A percentile compares a stretch with the other conserved stretches of the same genome.
Evolutionary conservation across 2,113 vertebrate genomes (phyloP).

Genomic region (Laterallus jamaicensis): DNA sequence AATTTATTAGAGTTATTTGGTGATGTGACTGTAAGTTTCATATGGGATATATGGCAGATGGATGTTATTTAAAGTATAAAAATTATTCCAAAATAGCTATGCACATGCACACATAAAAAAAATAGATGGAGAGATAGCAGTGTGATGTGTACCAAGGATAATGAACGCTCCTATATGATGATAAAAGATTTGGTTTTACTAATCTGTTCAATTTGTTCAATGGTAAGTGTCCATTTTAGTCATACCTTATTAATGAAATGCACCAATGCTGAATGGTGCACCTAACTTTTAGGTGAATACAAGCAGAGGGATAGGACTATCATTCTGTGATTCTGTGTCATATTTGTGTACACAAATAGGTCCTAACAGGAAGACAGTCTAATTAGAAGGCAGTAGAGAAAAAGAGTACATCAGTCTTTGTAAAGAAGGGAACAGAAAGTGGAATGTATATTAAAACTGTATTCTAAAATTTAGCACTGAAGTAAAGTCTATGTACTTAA

Average conservation of each 20-base stretch:
- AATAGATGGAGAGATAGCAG: neutral
- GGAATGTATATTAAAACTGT: neutral
- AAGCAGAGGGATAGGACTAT: neutral
- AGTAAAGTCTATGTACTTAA: neutral
- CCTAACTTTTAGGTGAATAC: neutral
- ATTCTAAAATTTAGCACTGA: neutral
- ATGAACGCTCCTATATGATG: neutral
- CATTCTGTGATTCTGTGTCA: too few species aligned
- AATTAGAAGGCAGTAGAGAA: neutral
- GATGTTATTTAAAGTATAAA: neutral
- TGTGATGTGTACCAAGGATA: neutral
- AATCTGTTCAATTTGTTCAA: neutral
- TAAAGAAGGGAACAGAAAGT: neutral
- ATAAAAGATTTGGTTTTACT: neutral
- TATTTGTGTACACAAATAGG: neutral
- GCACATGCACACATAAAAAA: neutral
- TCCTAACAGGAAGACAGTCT: neutral
- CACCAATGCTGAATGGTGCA: neutral
- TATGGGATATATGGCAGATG: neutral
- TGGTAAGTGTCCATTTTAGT: neutral
- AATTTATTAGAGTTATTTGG: slow-evolving; percentile 10
- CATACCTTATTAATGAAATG: neutral
- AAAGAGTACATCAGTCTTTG: neutral
- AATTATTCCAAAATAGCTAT: neutral
- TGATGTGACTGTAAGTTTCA: neutral